Percentiles rank a stretch among this genome's conserved stretches.
phyloP scores from a whole-genome alignment of 2,797 vertebrate genomes.

The Anolis apletophallus region DNA sequence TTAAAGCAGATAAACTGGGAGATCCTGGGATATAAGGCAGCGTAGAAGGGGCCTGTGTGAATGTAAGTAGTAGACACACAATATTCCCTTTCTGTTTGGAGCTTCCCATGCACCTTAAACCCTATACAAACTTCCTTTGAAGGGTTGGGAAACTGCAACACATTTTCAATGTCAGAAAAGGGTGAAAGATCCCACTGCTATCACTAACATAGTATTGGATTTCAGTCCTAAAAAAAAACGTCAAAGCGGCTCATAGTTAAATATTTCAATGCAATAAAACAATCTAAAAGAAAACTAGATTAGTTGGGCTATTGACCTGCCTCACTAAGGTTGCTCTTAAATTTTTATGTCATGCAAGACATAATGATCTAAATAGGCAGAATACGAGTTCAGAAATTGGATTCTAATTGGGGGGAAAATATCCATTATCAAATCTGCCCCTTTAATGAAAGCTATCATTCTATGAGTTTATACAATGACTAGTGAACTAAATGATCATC shows the following conservation, averaged over 20 bases:
- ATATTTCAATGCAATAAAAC: background rate
- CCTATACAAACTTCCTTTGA: no score
- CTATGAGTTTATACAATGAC: background rate
- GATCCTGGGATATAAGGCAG: no score
- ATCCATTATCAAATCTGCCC: background rate
- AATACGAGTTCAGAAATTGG: background rate
- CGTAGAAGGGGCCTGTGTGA: no score
- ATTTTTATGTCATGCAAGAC: background rate
- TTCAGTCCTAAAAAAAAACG: background rate
- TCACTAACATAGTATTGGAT: background rate
- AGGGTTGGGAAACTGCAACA: no score
- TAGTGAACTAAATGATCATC: background rate
- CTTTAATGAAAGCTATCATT: background rate
- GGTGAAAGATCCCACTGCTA: background rate
- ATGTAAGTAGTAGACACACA: no score
- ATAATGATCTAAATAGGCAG: background rate
- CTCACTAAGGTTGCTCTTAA: background rate
- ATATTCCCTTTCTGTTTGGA: no score
- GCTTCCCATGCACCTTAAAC: no score
- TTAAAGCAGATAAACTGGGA: no score
- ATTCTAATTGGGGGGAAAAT: background rate
- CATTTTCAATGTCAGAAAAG: no score
- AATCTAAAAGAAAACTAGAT: background rate
- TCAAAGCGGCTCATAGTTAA: background rate
- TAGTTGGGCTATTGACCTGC: background rate